A percentile compares a stretch with the other conserved stretches of the same genome.
Evolutionary conservation across 2,797 vertebrate genomes (phyloP).

Genomic region (Columba guinea): DNA sequence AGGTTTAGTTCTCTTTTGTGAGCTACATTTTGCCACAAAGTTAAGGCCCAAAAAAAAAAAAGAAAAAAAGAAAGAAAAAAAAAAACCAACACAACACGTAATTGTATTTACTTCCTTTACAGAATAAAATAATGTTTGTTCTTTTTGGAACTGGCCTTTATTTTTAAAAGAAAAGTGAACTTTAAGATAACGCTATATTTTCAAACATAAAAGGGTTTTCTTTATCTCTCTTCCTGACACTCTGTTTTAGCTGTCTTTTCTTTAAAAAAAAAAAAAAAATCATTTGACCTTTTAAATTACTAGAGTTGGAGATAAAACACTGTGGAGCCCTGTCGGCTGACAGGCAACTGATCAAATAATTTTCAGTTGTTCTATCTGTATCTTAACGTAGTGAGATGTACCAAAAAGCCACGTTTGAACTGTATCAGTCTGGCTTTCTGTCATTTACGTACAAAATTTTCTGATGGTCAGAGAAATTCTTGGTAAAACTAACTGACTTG

Average conservation of each 20-base stretch:
- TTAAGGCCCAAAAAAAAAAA: neutral
- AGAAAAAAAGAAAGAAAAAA: no score
- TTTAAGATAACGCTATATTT: slow-evolving; percentile 31
- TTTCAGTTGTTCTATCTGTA: neutral
- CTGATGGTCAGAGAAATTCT: neutral
- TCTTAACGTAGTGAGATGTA: neutral
- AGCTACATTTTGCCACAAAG: neutral
- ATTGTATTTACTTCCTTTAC: neutral
- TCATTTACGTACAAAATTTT: neutral
- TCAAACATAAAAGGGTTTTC: slow-evolving; percentile 46
- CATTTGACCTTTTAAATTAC: slow-evolving; percentile 19
- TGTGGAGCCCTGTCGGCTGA: neutral
- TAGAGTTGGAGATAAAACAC: slow-evolving; percentile 10
- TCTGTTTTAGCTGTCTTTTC: neutral
- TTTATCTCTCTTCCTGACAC: slow-evolving; percentile 47
- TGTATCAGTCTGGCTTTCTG: neutral
- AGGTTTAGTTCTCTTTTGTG: neutral
- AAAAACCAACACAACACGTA: neutral
- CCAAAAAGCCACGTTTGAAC: neutral
- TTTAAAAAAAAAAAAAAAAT: neutral
- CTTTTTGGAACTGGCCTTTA: neutral
- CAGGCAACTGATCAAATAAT: neutral
- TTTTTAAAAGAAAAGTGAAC: slow-evolving; percentile 23
- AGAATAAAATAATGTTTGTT: slow-evolving; percentile 1
- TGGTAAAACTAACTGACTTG: neutral